phyloP scores from a whole-genome alignment of 2,888 invertebrate species.

The Laothoe populi region DNA sequence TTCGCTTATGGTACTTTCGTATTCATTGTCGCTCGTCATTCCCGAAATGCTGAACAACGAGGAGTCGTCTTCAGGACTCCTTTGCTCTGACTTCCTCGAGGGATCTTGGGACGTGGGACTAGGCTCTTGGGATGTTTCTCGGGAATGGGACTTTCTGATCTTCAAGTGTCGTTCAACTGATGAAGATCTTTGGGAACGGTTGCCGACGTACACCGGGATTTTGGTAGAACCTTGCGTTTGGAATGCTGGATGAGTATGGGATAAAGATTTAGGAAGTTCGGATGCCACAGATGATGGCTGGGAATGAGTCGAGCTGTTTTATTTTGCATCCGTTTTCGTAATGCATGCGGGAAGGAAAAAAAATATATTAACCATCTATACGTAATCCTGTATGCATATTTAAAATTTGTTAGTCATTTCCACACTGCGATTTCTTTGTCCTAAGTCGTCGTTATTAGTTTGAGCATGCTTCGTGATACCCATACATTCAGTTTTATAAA shows the following conservation, averaged over 20 bases:
- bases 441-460: conserved; percentile 39
- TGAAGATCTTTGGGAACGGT: conserved; percentile 84
- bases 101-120: conserved; percentile 79
- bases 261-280: conserved; percentile 77
- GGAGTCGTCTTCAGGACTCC: conserved; percentile 83
- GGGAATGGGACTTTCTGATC: conserved; percentile 64
- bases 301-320: conserved; percentile 80
- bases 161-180: conserved; percentile 72
- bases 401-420: conserved; percentile 43
- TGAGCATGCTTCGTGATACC: conserved; percentile 47
- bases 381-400: conserved; percentile 20
- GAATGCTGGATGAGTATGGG: conserved; percentile 83
- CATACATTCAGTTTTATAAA: conserved; percentile 25
- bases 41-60: conserved; percentile 84
- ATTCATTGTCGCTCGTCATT: conserved; percentile 85
- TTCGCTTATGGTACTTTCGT: conserved; percentile 82
- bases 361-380: conserved; percentile 47
- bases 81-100: conserved; percentile 78
- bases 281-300: conserved; percentile 82
- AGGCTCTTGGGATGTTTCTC: conserved; percentile 76
- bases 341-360: conserved; percentile 78
- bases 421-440: conserved; percentile 50
- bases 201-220: conserved; percentile 89
- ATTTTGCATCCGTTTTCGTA: conserved; percentile 70
- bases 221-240: conserved; percentile 88